phyloP scores from a whole-genome alignment of 2,113 vertebrate genomes.

The Loxodonta africana region DNA sequence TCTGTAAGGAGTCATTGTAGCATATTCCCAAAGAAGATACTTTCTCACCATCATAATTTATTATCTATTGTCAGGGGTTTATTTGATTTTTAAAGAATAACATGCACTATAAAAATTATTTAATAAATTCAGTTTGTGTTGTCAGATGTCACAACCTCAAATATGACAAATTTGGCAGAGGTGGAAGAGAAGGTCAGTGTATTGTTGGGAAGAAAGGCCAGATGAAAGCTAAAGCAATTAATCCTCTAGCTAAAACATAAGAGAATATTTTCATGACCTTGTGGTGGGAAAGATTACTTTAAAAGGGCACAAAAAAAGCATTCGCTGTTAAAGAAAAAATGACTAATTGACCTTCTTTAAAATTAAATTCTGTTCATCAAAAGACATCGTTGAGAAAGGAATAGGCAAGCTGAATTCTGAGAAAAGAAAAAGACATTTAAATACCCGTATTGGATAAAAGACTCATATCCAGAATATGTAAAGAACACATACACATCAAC shows the following conservation, averaged over 20 bases:
- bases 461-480: background rate
- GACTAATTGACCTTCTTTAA: background rate
- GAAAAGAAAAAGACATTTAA: conserved; percentile 10
- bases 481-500: background rate
- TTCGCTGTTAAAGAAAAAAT: background rate
- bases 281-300: background rate
- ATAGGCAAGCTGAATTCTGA: background rate
- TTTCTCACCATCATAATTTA: background rate
- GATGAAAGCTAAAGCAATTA: background rate
- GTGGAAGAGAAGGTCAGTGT: background rate
- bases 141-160: background rate
- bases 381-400: background rate
- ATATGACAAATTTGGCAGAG: background rate
- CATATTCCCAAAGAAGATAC: background rate
- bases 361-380: background rate
- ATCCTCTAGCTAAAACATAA: background rate
- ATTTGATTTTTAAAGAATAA: conserved; percentile 11
- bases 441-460: background rate
- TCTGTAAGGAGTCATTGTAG: background rate
- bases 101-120: background rate
- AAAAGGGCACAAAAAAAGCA: background rate
- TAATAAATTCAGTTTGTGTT: background rate
- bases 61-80: background rate
- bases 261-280: background rate
- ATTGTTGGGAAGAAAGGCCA: background rate